Conservation (phyloP, 35 echinoderm and acorn worm genomes). For the Apostichopus parvimensis region DNA sequence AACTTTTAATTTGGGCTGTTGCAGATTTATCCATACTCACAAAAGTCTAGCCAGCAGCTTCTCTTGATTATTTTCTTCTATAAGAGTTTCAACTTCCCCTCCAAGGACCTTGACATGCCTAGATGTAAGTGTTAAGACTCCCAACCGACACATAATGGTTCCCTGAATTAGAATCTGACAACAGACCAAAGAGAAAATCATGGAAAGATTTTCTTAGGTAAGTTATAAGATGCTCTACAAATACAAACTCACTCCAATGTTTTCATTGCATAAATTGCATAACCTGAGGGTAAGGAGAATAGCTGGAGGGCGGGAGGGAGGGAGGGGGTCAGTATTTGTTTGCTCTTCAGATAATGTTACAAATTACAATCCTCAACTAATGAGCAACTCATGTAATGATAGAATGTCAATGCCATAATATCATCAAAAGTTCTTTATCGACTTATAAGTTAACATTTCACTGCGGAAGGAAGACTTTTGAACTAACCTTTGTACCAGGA, state of each 20-base stretch:
- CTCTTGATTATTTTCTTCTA: slow-evolving; percentile 67
- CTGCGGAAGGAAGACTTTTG: neutral
- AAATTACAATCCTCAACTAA: neutral
- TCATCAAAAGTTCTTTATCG: neutral
- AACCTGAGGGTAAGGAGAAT: too few relatives aligned
- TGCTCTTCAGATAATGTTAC: slow-evolving; percentile 7
- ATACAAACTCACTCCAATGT: too few relatives aligned
- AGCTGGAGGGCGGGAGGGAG: too few relatives aligned
- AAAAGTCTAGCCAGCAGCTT: slow-evolving; percentile 72
- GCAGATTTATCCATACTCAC: slow-evolving; percentile 59
- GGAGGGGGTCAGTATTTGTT: neutral
- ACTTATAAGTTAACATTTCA: neutral
- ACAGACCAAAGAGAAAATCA: slow-evolving; percentile 3
- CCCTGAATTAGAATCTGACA: slow-evolving; percentile 72
- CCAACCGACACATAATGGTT: slow-evolving; percentile 75
- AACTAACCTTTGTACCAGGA: slow-evolving; percentile 86
- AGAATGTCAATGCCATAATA: neutral
- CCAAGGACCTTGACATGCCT: slow-evolving; percentile 76
- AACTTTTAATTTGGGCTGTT: neutral
- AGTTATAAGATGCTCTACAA: too few relatives aligned
- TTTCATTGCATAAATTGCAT: too few relatives aligned
- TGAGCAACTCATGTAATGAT: neutral
- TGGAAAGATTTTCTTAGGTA: neutral
- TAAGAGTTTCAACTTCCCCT: slow-evolving; percentile 81
- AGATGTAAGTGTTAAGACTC: slow-evolving; percentile 72